phyloP scores from a whole-genome alignment of 2,888 invertebrate genomes.

The Ormyrus rosae region DNA sequence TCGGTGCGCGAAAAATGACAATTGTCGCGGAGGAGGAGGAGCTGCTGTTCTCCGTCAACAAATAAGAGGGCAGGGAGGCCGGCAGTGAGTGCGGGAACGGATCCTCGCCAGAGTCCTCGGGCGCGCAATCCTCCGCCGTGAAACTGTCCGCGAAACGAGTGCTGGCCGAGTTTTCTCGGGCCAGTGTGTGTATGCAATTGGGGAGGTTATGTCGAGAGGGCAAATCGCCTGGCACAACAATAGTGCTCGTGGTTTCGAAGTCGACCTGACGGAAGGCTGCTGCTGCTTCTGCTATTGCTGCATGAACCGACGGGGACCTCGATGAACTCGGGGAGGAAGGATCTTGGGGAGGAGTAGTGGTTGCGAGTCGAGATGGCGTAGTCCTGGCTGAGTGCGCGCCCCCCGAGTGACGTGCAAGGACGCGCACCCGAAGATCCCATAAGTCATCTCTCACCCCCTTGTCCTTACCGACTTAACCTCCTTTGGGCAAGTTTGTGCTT shows the following conservation, averaged over 20 bases:
- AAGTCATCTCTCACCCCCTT: constrained; percentile 7
- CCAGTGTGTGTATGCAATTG: neutral
- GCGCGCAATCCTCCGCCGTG: no score
- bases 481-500: neutral
- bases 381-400: no score
- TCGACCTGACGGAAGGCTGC: constrained; percentile 13
- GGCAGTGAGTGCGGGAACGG: neutral
- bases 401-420: neutral
- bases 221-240: neutral
- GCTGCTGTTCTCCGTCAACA: neutral
- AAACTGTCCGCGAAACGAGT: no score
- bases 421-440: constrained; percentile 15
- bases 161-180: constrained; percentile 2
- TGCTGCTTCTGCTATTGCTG: neutral
- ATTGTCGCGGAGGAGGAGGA: constrained; percentile 17
- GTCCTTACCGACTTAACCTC: constrained; percentile 7
- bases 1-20: constrained; percentile 30
- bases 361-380: neutral
- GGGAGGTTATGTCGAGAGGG: constrained; percentile 44
- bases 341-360: neutral
- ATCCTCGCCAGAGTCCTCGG: no score
- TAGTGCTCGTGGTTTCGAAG: no score
- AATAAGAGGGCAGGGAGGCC: constrained; percentile 1
- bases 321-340: neutral
- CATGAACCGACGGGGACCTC: neutral